Base-by-base conservation (phyloP, 2,888 invertebrate species). In the Drosophila robusta region DNA sequence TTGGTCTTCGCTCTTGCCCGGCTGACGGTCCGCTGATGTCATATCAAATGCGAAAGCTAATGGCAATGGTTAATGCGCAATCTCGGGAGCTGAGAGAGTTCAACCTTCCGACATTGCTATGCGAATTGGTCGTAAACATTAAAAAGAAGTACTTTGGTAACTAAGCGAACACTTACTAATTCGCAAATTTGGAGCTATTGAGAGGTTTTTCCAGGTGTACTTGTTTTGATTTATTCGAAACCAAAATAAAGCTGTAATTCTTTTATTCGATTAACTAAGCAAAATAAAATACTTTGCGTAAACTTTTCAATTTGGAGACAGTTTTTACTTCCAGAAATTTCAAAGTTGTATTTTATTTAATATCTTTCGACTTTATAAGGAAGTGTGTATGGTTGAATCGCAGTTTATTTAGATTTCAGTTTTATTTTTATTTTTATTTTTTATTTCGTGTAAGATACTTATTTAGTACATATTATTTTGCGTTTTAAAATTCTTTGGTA, bases 1-100 rank as follows among this genome's bases (percentile, higher is more conserved):
- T 87, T 82, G 44, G 24, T 42, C 12, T 32, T 32, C 18, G 41
- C 26, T 49, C 44, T 52, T 29, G 45, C 7, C 55, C 50, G 62
- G 32, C 57, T 55, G 56, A 49, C 39, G 22, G 70, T 46, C 65
- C 67, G 86, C 86, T 82, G 81, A 82, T 82, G 81, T 82, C 81
- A 82, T 82, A 63, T 62, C 57, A 55, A 50, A 66, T 34, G 34
- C 34, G 34, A 34, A 34, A 4, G 34, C 34, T 11, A 34, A 34
- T 34, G 34, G 7, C 11, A 34, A 34, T 34, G 34, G 34, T 12
- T 38, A 42, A 29, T 64, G 65, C 50, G 9, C 52, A 51, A 55
- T 38, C 39, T n/a, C 24, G 49, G 41, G 18, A 24, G 38, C 32
- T 55, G 57, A 16, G 16, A 58, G 45, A 24, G 44, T 29, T 55